Evolutionary conservation across 2,797 vertebrate genomes (phyloP), one percentile per base, ranked within the genome.

Genomic region (Lepidocolaptes lacrymiger): DNA sequence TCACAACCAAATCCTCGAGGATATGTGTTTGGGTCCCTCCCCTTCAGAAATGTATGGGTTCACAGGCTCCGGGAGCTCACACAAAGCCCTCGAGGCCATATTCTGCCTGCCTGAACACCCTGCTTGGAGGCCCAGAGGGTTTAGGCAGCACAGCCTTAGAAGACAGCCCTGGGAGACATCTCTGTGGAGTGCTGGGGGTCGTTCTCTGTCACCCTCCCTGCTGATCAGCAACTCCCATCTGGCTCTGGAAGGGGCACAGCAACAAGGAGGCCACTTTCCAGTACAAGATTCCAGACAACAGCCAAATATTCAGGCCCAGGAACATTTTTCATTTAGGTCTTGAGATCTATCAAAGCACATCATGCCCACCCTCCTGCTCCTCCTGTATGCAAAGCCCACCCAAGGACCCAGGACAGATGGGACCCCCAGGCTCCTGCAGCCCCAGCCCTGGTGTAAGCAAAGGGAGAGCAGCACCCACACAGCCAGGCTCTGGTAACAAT

Each of bases 1-100:
- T 93, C 75, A 84, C 81, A 69, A 69, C 39, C 74, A 92, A 96
- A 96, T 91, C 95, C 75, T 96, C 19, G 18, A 91, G 79, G 85
- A 95, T 46, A 44, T 43, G 55, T 89, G 88, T 62, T 84, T 82
- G 11, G 1, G 67, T 90, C 59, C 76, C 83, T 84, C 77, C 88
- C 77, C 83, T 74, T 56, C 91, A 94, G 85, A 87, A 85, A 85
- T 61, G 36, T 39, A n/a, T 36, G 88, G 88, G 48, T 54, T 94
- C 76, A 63, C 56, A 89, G 73, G 69, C 82, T 88, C 84, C 1
- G 0, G 2, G 69, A 89, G 43, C 52, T 88, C 1, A 0, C 7
- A 3, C 4, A 21, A 37, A 88, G 68, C 1, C 0, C 89, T 88
- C 0, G 0, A 69, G 89, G 87, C 54, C 87, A 76, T 32, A 18